These are phyloP conservation scores for Hexactinellida sp. DNA, from an alignment of 37 sponge, comb jelly and placozoan species.

Conservation along the genomic window DNA sequence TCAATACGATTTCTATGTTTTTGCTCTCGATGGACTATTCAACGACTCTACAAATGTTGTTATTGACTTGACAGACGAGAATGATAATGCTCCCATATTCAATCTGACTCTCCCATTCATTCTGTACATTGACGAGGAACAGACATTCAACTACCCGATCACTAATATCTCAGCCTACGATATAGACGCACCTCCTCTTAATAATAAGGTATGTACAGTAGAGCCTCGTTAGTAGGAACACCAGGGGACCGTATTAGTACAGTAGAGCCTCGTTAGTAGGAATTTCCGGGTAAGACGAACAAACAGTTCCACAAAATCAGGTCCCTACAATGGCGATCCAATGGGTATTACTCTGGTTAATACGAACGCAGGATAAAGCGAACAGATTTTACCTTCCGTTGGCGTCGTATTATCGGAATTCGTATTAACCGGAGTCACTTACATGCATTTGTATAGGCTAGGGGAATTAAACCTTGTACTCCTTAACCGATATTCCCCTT, in stretches of 20 bases:
- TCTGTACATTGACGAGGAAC: neutral
- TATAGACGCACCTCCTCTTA: neutral
- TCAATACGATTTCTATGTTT: neutral
- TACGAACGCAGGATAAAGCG: too few species aligned
- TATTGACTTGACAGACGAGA: conserved; percentile 13
- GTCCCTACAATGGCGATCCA: too few species aligned
- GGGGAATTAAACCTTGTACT: too few species aligned
- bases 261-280: too few species aligned
- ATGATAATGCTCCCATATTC: conserved; percentile 27
- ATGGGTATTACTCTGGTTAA: too few species aligned
- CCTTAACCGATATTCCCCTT: too few species aligned
- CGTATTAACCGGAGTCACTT: too few species aligned
- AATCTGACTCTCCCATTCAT: neutral
- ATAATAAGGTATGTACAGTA: neutral
- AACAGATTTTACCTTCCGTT: too few species aligned
- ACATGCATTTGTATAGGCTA: too few species aligned
- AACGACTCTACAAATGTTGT: conserved; percentile 10
- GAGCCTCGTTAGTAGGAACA: neutral
- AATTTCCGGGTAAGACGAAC: too few species aligned
- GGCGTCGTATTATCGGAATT: too few species aligned
- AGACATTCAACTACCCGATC: neutral
- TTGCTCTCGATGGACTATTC: conserved; percentile 1
- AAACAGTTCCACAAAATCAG: too few species aligned
- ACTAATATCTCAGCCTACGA: neutral
- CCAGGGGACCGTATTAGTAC: neutral